Evolutionary conservation across 2,888 invertebrate species (phyloP), one percentile per base, ranked within the genome.

Genomic region (Nomada lathburiana): DNA sequence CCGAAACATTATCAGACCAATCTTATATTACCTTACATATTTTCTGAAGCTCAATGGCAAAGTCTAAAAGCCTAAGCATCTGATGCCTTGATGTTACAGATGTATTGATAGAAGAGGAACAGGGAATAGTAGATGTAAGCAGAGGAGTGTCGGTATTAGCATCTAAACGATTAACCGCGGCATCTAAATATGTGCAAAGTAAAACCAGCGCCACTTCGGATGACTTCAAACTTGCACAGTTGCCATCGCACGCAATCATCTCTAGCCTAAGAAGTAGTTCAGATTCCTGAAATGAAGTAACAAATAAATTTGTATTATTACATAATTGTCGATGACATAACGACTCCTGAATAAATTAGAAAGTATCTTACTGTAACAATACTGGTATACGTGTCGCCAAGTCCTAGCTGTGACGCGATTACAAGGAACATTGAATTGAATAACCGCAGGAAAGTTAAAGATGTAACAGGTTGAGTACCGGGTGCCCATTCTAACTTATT

Each of bases 121-220:
- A 86, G 63, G 89, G 63, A 29, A 86, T 81, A 29, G 85, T 52
- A 13, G 76, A 71, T 7, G 86, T 63, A 36, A 86, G 73, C 78
- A 87, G 79, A 13, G 83, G 79, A 16, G 85, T 74, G 23, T 92
- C 92, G 18, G 87, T 80, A 79, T 89, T 91, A 5, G 91, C 92
- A 68, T 95, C 95, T 89, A 93, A 92, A 92, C 92, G 94, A 92
- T 92, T 94, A 2, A 92, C 92, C 90, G 93, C 95, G 83, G 94
- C 93, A 92, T 96, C 97, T 84, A 97, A 94, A 91, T 97, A 97
- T 85, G 96, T 94, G 92, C 96, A 96, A 84, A 98, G 95, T 83
- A 98, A 94, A 70, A 97, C 97, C 65, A 98, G 94, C 16, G 98
- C 97, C 83, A 98, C 94, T 82, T 97, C 96, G 64, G 97, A 96